phyloP scores from a whole-genome alignment of 2,888 invertebrate species.

The Tenthredo notha region DNA sequence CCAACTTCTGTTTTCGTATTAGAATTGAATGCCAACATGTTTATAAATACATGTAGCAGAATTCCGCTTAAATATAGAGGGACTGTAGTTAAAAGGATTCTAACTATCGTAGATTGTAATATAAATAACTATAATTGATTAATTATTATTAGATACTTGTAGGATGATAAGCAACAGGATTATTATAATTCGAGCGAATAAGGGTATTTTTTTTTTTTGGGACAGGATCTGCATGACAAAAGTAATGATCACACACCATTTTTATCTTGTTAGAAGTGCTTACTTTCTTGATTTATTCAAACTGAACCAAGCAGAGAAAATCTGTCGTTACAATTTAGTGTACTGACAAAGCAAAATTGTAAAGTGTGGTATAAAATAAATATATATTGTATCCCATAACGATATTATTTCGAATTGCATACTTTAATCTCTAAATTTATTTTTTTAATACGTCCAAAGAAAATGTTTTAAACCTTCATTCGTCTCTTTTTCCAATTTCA shows the following conservation, averaged over 20 bases:
- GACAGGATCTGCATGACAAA: slow-evolving; percentile 47
- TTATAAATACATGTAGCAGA: slow-evolving; percentile 14
- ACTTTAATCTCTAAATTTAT: not conserved
- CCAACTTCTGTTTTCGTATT: not conserved
- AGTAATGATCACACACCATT: slow-evolving; percentile 38
- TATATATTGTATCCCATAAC: slow-evolving; percentile 50
- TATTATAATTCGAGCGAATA: slow-evolving; percentile 12
- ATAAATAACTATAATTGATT: slow-evolving; percentile 42
- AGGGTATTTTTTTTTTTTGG: slow-evolving; percentile 40
- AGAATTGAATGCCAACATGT: slow-evolving; percentile 35
- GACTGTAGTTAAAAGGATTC: slow-evolving; percentile 48
- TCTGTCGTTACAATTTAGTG: slow-evolving; percentile 43
- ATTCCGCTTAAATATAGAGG: slow-evolving; percentile 34
- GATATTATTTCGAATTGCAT: slow-evolving; percentile 24
- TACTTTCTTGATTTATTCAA: slow-evolving; percentile 44
- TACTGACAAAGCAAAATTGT: slow-evolving; percentile 51
- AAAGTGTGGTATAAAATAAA: slow-evolving; percentile 53
- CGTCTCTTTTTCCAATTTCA: not conserved
- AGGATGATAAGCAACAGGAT: slow-evolving; percentile 13
- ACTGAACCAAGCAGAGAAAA: slow-evolving; percentile 51
- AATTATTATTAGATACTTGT: slow-evolving; percentile 18
- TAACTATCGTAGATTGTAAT: slow-evolving; percentile 43
- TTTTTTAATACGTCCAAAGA: slow-evolving; percentile 27
- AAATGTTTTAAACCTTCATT: slow-evolving; percentile 31
- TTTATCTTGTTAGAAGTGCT: slow-evolving; percentile 40